These are phyloP conservation scores for Propsilocerus akamusi DNA, from an alignment of 1,140 invertebrate species.

Conservation along the genomic window DNA sequence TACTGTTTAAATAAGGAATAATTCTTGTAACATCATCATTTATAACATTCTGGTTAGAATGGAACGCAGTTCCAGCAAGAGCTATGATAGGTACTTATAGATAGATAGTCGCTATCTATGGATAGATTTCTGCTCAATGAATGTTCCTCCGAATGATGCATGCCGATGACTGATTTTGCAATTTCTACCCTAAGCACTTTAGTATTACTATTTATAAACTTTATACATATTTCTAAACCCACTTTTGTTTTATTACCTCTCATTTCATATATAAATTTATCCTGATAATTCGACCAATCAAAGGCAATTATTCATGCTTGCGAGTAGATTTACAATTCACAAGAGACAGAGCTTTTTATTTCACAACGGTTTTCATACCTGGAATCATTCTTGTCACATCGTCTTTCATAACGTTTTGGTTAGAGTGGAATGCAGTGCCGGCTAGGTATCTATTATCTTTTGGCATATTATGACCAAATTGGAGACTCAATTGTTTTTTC, in stretches of 20 bases:
- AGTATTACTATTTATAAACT: too few relatives aligned
- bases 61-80: slow-evolving; percentile 77
- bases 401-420: slow-evolving; percentile 51
- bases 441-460: slow-evolving; percentile 38
- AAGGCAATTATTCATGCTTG: slow-evolving; percentile 87
- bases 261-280: neutral
- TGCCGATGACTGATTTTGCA: too few relatives aligned
- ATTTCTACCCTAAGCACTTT: neutral
- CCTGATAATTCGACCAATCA: neutral
- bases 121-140: neutral
- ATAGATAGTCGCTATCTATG: neutral
- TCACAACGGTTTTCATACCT: slow-evolving; percentile 89
- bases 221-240: too few relatives aligned
- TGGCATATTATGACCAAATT: neutral
- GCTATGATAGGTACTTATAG: slow-evolving; percentile 58
- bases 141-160: neutral
- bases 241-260: neutral
- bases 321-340: slow-evolving; percentile 82
- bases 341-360: slow-evolving; percentile 86
- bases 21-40: slow-evolving; percentile 26
- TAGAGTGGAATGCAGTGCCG: slow-evolving; percentile 91
- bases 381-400: slow-evolving; percentile 80
- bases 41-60: slow-evolving; percentile 71
- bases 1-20: too few relatives aligned
- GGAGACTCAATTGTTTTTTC: neutral